These are phyloP conservation scores for Drosophila bocqueti DNA, from an alignment of 1,140 invertebrate species.

Conservation along the genomic window DNA sequence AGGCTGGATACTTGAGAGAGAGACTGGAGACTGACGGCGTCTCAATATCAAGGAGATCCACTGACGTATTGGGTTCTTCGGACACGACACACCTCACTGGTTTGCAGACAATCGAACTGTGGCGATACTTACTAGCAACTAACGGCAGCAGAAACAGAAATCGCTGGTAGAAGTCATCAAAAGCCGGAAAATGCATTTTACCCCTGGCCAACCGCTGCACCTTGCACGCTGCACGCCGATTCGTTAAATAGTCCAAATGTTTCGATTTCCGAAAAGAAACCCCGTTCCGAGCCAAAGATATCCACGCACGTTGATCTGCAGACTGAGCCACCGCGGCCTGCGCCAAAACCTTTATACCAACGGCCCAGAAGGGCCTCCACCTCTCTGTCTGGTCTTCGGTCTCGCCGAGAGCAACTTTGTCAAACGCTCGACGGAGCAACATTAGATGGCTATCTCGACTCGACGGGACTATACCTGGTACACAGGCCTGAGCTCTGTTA, in stretches of 20 bases:
- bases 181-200: constrained; percentile 74
- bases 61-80: constrained; percentile 29
- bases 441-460: constrained; percentile 37
- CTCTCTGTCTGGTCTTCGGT: constrained; percentile 13
- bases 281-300: constrained; percentile 37
- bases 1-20: constrained; percentile 4
- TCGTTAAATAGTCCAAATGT: constrained; percentile 8
- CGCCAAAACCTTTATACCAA: constrained; percentile 66
- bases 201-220: constrained; percentile 21
- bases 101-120: constrained; percentile 43
- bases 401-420: constrained; percentile 39
- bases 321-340: constrained; percentile 53
- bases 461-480: constrained; percentile 38
- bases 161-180: constrained; percentile 72
- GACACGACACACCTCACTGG: constrained; percentile 63
- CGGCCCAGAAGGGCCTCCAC: constrained; percentile 36
- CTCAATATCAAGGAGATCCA: constrained; percentile 41
- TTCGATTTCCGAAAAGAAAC: constrained; percentile 2
- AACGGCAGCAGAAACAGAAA: constrained; percentile 70
- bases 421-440: constrained; percentile 51
- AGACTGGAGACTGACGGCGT: constrained; percentile 1
- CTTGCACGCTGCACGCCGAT: not conserved
- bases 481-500: constrained; percentile 13
- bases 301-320: constrained; percentile 58
- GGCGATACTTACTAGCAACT: constrained; percentile 64